Percentiles rank a stretch among this genome's conserved stretches.
These are phyloP conservation scores for Aphyosemion australe DNA, from an alignment of 2,113 vertebrate species.

Conservation along the genomic window DNA sequence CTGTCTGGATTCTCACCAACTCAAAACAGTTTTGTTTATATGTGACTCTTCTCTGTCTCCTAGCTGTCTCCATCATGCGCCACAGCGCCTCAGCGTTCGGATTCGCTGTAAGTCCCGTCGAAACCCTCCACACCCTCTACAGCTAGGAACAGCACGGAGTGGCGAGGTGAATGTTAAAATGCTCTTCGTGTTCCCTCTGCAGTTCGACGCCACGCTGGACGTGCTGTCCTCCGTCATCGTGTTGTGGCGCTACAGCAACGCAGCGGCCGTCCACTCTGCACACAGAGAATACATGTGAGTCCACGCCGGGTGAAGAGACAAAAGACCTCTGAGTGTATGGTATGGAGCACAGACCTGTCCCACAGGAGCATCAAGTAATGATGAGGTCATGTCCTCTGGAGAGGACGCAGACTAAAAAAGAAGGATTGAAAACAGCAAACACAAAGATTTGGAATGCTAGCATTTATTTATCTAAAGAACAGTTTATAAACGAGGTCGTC, in stretches of 20 bases:
- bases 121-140: background rate
- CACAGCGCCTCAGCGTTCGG: constrained; percentile 96
- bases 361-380: constrained; percentile 37
- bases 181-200: constrained; percentile 48
- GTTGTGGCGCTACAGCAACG: constrained; percentile 98
- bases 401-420: background rate
- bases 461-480: too few relatives aligned
- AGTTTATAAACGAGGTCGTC: too few relatives aligned
- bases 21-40: background rate
- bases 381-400: constrained; percentile 38
- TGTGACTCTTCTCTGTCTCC: background rate
- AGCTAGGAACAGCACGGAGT: background rate
- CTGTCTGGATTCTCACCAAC: background rate
- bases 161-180: background rate
- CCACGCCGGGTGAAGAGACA: too few relatives aligned
- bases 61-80: constrained; percentile 95
- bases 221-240: constrained; percentile 95
- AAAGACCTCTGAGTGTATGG: background rate
- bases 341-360: constrained; percentile 23
- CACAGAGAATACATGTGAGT: constrained; percentile 98
- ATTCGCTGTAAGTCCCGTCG: constrained; percentile 91
- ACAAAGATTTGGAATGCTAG: too few relatives aligned
- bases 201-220: constrained; percentile 95
- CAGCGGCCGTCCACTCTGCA: constrained; percentile 93
- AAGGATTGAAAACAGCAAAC: too few relatives aligned